Evolutionary conservation across 1,140 invertebrate genomes (phyloP), one percentile per base, ranked within the genome.

Genomic region (Listronotus bonariensis): DNA sequence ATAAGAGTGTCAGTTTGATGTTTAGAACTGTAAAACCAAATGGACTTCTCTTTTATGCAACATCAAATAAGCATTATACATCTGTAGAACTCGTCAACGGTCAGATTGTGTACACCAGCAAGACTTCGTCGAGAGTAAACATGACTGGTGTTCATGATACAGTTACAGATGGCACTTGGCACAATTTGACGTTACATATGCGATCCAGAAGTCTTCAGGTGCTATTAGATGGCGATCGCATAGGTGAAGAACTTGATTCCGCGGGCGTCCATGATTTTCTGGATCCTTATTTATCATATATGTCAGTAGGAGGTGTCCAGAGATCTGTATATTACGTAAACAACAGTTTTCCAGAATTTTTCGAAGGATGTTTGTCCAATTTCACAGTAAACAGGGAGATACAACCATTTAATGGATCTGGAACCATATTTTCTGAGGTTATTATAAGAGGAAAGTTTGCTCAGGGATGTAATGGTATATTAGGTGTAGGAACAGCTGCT

Each of bases 321-420:
- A 71, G 76, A 32, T 81, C 83, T 53, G 74, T 80, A 6, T 87
- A 87, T 72, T 82, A 83, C 75, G 74, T 82, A 48, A 79, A 82
- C 62, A 81, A 83, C 56, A 71, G 77, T 12, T 76, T 77, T 11
- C 81, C 83, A 11, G 79, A 80, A 15, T 83, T 80, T 70, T 96
- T 96, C 77, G 88, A 90, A 77, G 96, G 95, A 10, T 98, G 96
- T 72, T 79, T 98, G 36, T 88, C 91, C 0, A 92, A 95, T 73
- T 93, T 98, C 74, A 89, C 87, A 3, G 85, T 97, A 1, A 95
- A 97, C 75, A 89, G 89, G 71, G 91, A 96, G 80, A 81, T 93
- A 41, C 92, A 96, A 79, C 92, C 93, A 0, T 87, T 96, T 75
- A 93, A 92, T 74, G 92, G 92, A 0, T 89, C 91, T 0, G 91